Conservation (phyloP, 2,888 invertebrate species). For the Hedychridium roseum region DNA sequence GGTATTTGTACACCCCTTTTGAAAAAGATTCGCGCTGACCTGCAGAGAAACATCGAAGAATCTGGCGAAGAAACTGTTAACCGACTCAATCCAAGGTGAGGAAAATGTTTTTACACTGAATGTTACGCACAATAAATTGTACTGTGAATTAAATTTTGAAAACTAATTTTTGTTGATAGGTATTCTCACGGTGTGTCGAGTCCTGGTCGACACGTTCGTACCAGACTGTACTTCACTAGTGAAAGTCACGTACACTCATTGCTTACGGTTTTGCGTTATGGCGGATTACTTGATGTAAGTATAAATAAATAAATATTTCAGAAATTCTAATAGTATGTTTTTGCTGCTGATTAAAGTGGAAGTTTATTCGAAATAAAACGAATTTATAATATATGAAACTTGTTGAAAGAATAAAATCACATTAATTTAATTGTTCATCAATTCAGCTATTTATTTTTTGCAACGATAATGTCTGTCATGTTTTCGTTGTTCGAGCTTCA, state of each 20-base stretch:
- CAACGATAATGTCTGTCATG: too few species aligned
- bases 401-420: too few species aligned
- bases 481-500: too few species aligned
- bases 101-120: not conserved
- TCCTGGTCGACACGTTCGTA: conserved; percentile 96
- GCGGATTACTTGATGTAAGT: conserved; percentile 85
- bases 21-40: conserved; percentile 93
- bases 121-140: not conserved
- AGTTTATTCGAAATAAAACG: too few species aligned
- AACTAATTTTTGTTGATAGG: conserved; percentile 60
- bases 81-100: conserved; percentile 88
- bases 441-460: too few species aligned
- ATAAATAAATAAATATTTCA: too few species aligned
- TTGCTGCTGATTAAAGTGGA: too few species aligned
- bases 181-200: conserved; percentile 98
- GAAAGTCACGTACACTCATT: conserved; percentile 99
- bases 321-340: too few species aligned
- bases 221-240: conserved; percentile 98
- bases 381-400: too few species aligned
- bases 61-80: conserved; percentile 93
- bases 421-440: too few species aligned
- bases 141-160: not conserved
- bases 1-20: conserved; percentile 96
- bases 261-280: conserved; percentile 92
- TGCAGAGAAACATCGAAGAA: conserved; percentile 93